Conservation (phyloP, 2,888 invertebrate genomes). For the Conops quadrifasciatus region DNA sequence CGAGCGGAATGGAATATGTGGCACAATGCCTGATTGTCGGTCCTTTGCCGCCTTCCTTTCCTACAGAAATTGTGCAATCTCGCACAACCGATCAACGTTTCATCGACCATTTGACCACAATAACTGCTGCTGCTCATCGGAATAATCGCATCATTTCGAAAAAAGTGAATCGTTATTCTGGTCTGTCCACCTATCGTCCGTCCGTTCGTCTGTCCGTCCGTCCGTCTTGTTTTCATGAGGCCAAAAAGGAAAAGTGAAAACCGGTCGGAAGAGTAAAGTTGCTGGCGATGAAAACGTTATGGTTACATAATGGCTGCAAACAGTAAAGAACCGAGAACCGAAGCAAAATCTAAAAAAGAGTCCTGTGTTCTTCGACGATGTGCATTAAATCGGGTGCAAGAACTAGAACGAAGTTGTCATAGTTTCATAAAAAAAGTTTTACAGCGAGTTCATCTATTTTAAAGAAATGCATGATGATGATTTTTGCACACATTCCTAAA, state of each 20-base stretch:
- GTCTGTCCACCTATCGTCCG: too few relatives aligned
- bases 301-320: conserved; percentile 6
- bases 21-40: conserved; percentile 25
- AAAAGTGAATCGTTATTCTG: conserved; percentile 30
- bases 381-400: too few relatives aligned
- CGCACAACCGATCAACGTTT: too few relatives aligned
- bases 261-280: conserved; percentile 22
- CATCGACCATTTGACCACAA: background rate
- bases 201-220: too few relatives aligned
- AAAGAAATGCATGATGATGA: too few relatives aligned
- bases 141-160: too few relatives aligned
- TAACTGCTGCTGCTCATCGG: background rate
- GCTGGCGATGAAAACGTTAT: conserved; percentile 15
- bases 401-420: too few relatives aligned
- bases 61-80: background rate
- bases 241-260: conserved; percentile 33
- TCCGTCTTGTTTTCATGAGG: conserved; percentile 23
- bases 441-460: too few relatives aligned
- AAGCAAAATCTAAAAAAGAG: background rate
- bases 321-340: background rate
- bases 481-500: too few relatives aligned
- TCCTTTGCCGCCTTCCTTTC: conserved; percentile 8
- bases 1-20: conserved; percentile 14
- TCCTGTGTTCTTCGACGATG: too few relatives aligned
- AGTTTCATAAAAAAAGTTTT: too few relatives aligned